phyloP scores from a whole-genome alignment of 2,113 vertebrate genomes.

The Electrona antarctica region DNA sequence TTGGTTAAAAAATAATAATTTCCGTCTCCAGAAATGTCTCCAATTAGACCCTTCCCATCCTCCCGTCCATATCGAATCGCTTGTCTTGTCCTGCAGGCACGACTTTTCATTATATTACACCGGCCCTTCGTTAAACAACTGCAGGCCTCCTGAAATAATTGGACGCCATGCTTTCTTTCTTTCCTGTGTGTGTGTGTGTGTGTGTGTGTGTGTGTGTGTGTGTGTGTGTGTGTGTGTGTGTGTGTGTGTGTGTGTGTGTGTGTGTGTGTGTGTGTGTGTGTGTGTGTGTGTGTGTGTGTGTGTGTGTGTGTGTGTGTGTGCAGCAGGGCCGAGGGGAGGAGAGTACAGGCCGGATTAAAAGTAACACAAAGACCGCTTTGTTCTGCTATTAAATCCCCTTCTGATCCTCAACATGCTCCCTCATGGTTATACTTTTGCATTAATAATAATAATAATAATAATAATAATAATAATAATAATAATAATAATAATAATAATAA shows the following conservation, averaged over 20 bases:
- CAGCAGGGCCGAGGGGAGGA: slow-evolving; percentile 20
- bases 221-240: too few species aligned
- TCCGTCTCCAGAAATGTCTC: too few species aligned
- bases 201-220: slow-evolving; percentile 23
- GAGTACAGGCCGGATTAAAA: slow-evolving; percentile 75
- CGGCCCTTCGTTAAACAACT: slow-evolving; percentile 34
- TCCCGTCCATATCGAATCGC: slow-evolving; percentile 1
- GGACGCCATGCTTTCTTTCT: slow-evolving; percentile 6
- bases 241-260: too few species aligned
- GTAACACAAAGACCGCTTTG: slow-evolving; percentile 77
- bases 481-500: slow-evolving; percentile 33
- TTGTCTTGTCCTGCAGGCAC: slow-evolving; percentile 6
- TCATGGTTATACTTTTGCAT: slow-evolving; percentile 48
- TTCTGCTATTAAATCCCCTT: slow-evolving; percentile 76
- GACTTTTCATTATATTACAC: slow-evolving; percentile 31
- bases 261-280: too few species aligned
- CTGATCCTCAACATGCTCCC: slow-evolving; percentile 74
- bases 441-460: slow-evolving; percentile 39
- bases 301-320: not conserved
- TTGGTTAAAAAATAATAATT: not conserved
- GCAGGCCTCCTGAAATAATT: slow-evolving; percentile 63
- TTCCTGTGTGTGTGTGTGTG: slow-evolving; percentile 34
- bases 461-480: slow-evolving; percentile 40
- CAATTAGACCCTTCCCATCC: not conserved
- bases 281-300: too few species aligned